Percentiles rank a stretch among this genome's conserved stretches.
phyloP scores from a whole-genome alignment of 1,140 invertebrate genomes.

The Helicoverpa armigera region DNA sequence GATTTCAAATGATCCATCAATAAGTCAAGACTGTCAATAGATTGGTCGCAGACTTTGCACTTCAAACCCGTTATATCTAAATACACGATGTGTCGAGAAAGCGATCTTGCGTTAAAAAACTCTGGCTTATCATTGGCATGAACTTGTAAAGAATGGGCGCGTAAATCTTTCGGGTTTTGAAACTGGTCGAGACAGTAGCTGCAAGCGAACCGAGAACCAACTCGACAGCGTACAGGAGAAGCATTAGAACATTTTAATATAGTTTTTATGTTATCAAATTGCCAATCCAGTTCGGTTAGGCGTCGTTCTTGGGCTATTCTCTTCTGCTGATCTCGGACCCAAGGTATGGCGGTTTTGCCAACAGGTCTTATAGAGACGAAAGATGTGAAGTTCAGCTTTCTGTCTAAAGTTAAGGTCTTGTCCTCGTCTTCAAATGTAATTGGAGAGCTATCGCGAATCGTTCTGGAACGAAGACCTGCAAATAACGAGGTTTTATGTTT shows the following conservation, averaged over 20 bases:
- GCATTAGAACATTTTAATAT: constrained; percentile 66
- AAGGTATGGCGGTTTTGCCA: constrained; percentile 35
- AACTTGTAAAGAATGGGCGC: constrained; percentile 54
- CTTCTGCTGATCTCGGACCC: constrained; percentile 46
- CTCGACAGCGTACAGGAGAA: constrained; percentile 59
- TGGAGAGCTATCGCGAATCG: not conserved
- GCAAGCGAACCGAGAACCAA: constrained; percentile 59
- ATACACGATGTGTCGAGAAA: constrained; percentile 51
- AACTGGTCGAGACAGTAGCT: constrained; percentile 62
- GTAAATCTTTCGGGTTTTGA: constrained; percentile 59
- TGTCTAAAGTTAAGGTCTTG: constrained; percentile 35
- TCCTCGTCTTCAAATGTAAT: constrained; percentile 12
- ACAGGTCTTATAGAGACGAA: constrained; percentile 53
- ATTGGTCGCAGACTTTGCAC: constrained; percentile 58
- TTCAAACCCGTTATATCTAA: constrained; percentile 61
- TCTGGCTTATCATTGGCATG: constrained; percentile 55
- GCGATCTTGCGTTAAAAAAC: constrained; percentile 46
- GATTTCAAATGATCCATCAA: constrained; percentile 60
- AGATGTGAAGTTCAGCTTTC: constrained; percentile 52
- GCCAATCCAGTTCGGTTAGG: constrained; percentile 59
- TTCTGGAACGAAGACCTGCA: constrained; percentile 43
- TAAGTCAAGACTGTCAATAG: constrained; percentile 50
- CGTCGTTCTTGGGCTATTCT: constrained; percentile 41
- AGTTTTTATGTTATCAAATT: constrained; percentile 62
- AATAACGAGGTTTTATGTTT: constrained; percentile 24